Conservation (phyloP, 2,113 vertebrate genomes). For the Saguinus imperator region DNA sequence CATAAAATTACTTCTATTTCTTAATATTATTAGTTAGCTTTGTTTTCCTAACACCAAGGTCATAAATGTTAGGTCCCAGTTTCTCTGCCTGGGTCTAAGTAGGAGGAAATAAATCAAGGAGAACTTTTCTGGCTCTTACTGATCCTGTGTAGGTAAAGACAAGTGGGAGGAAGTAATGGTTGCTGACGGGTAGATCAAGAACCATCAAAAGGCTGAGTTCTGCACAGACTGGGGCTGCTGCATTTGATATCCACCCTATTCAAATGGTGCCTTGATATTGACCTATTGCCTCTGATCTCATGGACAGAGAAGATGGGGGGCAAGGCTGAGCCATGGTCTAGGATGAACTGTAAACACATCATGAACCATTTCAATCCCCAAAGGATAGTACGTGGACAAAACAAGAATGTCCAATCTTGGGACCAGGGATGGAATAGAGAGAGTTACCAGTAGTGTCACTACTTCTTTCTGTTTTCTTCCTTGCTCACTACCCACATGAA, state of each 20-base stretch:
- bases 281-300: neutral
- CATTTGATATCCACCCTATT: neutral
- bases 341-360: neutral
- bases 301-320: neutral
- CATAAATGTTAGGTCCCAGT: neutral
- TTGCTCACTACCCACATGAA: neutral
- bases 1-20: neutral
- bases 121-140: neutral
- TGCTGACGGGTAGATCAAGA: neutral
- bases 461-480: neutral
- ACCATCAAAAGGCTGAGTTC: neutral
- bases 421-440: neutral
- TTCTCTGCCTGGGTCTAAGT: neutral
- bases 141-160: neutral
- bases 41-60: slow-evolving; percentile 14
- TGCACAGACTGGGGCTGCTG: neutral
- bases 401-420: neutral
- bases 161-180: neutral
- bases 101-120: neutral
- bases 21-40: neutral
- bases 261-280: neutral
- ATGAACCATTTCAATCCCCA: neutral
- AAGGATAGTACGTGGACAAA: neutral
- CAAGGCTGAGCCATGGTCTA: neutral
- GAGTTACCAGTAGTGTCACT: neutral